Percentiles rank a stretch among this genome's conserved stretches.
Conservation (phyloP, 2,888 invertebrate genomes). For the Bombyx huttoni region DNA sequence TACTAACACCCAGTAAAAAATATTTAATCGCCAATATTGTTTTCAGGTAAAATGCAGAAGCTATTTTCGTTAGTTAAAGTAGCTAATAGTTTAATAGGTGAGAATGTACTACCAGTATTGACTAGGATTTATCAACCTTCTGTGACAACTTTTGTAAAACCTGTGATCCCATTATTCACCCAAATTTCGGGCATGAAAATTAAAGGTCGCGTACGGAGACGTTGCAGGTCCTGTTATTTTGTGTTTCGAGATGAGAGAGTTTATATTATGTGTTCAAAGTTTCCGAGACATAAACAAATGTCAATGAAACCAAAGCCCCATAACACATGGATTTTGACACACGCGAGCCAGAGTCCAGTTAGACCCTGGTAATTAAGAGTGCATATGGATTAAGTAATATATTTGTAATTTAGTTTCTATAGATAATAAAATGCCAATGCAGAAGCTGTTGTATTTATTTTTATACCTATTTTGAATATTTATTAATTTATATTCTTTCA, state of each 20-base stretch:
- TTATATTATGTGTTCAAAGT: slow-evolving; percentile 82
- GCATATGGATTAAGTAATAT: too few relatives aligned
- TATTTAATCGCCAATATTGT: not conserved
- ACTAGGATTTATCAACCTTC: slow-evolving; percentile 25
- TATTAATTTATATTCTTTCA: too few relatives aligned
- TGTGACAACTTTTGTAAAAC: slow-evolving; percentile 8
- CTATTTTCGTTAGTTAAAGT: slow-evolving; percentile 31
- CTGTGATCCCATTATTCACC: slow-evolving; percentile 29
- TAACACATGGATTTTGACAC: slow-evolving; percentile 82
- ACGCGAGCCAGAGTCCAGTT: slow-evolving; percentile 76
- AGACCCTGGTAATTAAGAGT: slow-evolving; percentile 41
- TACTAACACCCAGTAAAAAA: too few relatives aligned
- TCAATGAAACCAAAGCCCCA: slow-evolving; percentile 76
- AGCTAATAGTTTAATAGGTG: slow-evolving; percentile 15
- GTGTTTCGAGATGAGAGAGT: slow-evolving; percentile 77
- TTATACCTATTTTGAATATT: too few relatives aligned
- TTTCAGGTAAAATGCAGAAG: slow-evolving; percentile 31
- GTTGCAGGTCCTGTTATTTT: slow-evolving; percentile 86
- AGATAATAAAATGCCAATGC: too few relatives aligned
- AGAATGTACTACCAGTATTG: slow-evolving; percentile 18
- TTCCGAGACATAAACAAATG: slow-evolving; percentile 88
- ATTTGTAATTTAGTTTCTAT: too few relatives aligned
- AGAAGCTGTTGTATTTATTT: too few relatives aligned
- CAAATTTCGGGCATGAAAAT: slow-evolving; percentile 74
- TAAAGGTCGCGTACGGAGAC: slow-evolving; percentile 75